Conservation (phyloP, 2,113 vertebrate species). For the Acanthisitta chloris region DNA sequence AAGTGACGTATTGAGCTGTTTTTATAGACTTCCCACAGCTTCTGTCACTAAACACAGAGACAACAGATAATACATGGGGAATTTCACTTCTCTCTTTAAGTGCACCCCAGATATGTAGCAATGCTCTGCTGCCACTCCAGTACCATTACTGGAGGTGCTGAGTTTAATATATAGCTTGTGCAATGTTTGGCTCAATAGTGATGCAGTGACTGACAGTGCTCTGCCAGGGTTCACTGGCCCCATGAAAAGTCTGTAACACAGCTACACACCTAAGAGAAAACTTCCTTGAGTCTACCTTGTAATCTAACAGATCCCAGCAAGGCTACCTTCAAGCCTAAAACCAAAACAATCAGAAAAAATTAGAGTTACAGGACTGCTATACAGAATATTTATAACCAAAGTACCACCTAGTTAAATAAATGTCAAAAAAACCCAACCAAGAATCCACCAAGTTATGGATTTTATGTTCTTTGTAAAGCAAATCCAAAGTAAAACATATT, state of each 20-base stretch:
- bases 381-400: neutral
- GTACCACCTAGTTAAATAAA: neutral
- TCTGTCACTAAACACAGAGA: conserved; percentile 14
- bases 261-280: neutral
- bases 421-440: neutral
- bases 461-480: neutral
- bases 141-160: neutral
- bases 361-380: neutral
- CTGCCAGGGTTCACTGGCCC: neutral
- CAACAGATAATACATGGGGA: neutral
- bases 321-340: neutral
- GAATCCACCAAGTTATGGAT: neutral
- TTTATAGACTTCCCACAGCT: conserved; percentile 24
- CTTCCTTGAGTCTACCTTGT: neutral
- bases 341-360: neutral
- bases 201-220: neutral
- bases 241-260: neutral
- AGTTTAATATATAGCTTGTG: neutral
- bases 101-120: neutral
- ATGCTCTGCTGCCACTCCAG: neutral
- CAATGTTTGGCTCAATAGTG: neutral
- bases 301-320: neutral
- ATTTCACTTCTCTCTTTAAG: neutral
- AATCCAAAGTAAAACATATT: neutral
- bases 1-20: conserved; percentile 31